Evolutionary conservation across 92 coral and sea anemone genomes (phyloP).

Genomic region (Galaxea fascicularis): DNA sequence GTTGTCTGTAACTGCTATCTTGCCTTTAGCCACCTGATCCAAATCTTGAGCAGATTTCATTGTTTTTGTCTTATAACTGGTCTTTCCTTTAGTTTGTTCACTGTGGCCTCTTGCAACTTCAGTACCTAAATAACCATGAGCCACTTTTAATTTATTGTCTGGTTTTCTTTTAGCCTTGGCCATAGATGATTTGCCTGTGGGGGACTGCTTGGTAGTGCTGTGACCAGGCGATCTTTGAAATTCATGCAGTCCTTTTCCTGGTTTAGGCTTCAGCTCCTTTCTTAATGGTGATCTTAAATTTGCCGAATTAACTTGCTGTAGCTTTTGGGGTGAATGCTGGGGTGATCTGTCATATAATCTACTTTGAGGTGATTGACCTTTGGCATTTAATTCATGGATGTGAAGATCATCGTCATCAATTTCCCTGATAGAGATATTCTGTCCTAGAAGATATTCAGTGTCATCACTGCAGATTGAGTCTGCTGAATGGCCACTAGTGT

Average conservation of each 20-base stretch:
- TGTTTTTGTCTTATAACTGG: not conserved
- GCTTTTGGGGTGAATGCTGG: slow-evolving; percentile 44
- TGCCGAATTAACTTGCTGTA: slow-evolving; percentile 11
- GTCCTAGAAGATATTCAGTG: slow-evolving; percentile 91
- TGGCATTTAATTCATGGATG: not conserved
- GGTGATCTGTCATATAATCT: slow-evolving; percentile 22
- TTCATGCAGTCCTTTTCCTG: slow-evolving; percentile 8
- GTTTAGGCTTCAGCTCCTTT: slow-evolving; percentile 15
- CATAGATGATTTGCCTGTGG: not conserved
- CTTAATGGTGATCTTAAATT: slow-evolving; percentile 29
- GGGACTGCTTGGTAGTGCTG: not conserved
- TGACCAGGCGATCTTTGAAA: slow-evolving; percentile 30
- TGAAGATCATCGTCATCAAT: slow-evolving; percentile 73
- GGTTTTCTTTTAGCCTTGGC: slow-evolving; percentile 12
- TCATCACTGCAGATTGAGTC: slow-evolving; percentile 95
- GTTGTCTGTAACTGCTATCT: slow-evolving; percentile 12
- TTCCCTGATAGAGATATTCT: slow-evolving; percentile 91
- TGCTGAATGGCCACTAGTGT: slow-evolving; percentile 68
- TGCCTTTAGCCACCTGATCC: slow-evolving; percentile 10
- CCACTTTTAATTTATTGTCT: slow-evolving; percentile 22
- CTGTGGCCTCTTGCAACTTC: slow-evolving; percentile 5
- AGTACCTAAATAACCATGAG: not conserved
- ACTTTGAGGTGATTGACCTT: not conserved
- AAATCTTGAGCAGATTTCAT: not conserved
- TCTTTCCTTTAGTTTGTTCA: slow-evolving; percentile 5